phyloP scores from a whole-genome alignment of 2,888 invertebrate species.

The Heliconius cydno region DNA sequence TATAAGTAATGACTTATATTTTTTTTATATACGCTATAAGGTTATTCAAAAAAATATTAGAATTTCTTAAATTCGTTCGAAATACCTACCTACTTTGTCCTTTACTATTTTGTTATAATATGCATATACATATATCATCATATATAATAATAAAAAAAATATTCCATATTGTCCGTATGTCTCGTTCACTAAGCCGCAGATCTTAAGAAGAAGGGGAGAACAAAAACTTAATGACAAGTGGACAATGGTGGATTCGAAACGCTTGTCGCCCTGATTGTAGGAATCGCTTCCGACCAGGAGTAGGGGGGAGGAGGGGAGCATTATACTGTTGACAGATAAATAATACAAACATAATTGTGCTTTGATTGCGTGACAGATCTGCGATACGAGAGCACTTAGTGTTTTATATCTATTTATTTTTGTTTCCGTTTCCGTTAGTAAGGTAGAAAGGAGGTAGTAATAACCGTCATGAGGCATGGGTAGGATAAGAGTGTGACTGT shows the following conservation, averaged over 20 bases:
- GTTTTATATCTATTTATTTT: background rate
- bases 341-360: constrained; percentile 64
- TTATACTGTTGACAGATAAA: constrained; percentile 53
- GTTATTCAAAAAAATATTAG: no score
- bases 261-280: constrained; percentile 74
- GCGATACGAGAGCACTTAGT: constrained; percentile 20
- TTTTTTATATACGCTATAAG: no score
- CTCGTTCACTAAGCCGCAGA: constrained; percentile 58
- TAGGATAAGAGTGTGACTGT: background rate
- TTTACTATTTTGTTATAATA: no score
- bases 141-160: no score
- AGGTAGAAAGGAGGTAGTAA: background rate
- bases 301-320: constrained; percentile 52
- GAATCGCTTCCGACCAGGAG: constrained; percentile 52
- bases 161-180: constrained; percentile 40
- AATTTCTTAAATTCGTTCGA: no score
- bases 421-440: background rate
- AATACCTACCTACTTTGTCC: no score
- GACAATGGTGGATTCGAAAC: constrained; percentile 80
- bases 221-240: constrained; percentile 83
- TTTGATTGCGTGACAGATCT: constrained; percentile 41
- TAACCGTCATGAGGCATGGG: background rate
- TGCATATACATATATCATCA: no score
- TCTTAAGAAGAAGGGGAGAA: constrained; percentile 71
- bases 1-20: no score